Base-by-base conservation (phyloP, 2,888 invertebrate genomes). In the Syritta pipiens region DNA sequence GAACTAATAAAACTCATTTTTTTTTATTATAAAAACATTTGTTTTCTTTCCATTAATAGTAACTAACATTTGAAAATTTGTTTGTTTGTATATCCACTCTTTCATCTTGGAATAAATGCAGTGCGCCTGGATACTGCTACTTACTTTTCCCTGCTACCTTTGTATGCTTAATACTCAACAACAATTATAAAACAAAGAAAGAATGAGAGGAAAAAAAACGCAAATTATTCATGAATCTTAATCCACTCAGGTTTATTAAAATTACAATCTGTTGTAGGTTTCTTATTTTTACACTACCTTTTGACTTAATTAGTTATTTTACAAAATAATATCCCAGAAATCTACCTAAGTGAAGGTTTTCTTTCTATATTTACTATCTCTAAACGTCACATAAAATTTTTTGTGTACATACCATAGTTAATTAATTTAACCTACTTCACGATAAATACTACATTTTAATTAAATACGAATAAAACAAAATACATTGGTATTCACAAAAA, bases 281-380 rank as follows among this genome's bases (percentile, higher is more conserved):
- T 63, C 20, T 28, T 42, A 42, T 30, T 10, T 14, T 42, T 37
- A 17, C 40, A 24, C 12, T 26, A 46, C 40, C 26, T 44, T 68
- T 24, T 59, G 30, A 26, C 37, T 37, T 44, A 59, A 1, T 51
- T 46, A 55, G 65, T n/a, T 67, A 35, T 26, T 65, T 65, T 71
- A 71, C 32, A 71, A 71, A 71, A 59, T 65, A 57, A 51, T 46
- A 59, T 71, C 30, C 51, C 30, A 67, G 22, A 48, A 71, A 60
- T 46, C 59, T 22, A 35, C 46, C n/a, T 17, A 35, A 28, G n/a
- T 24, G 49, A 40, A 10, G 22, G 6, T 12, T 40, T 10, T 32
- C 24, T 32, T 63, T 28, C 10, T 48, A 1, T 9, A 26, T 53
- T 24, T 19, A 3, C 22, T 32, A 20, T n/a, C 4, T 46, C 20